Evolutionary conservation across 2,113 vertebrate species (phyloP).

Genomic region (Myotis yumanensis): DNA sequence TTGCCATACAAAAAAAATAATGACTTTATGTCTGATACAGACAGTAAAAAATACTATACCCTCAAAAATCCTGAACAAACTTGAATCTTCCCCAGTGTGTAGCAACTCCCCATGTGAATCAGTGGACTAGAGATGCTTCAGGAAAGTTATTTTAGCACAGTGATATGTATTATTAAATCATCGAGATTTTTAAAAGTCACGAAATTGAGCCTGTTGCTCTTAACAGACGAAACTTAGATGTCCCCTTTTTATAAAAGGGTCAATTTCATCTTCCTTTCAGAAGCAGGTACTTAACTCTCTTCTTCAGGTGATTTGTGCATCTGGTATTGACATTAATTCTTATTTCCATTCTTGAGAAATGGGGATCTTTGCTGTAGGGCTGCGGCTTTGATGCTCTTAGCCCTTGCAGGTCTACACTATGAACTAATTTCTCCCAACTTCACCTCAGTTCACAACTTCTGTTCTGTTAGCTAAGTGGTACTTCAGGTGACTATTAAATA

Average conservation of each 20-base stretch:
- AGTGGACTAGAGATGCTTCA: conserved; percentile 55
- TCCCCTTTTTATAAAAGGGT: conserved; percentile 75
- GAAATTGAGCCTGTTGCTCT: conserved; percentile 67
- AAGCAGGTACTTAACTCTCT: conserved; percentile 65
- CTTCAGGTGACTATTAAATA: conserved; percentile 45
- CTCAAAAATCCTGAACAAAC: conserved; percentile 74
- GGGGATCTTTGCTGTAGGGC: conserved; percentile 43
- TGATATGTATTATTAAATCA: conserved; percentile 57
- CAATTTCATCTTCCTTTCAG: conserved; percentile 58
- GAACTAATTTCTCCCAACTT: background rate
- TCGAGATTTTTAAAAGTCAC: conserved; percentile 63
- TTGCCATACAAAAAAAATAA: conserved; percentile 25
- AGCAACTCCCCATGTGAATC: conserved; percentile 56
- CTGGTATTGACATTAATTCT: conserved; percentile 59
- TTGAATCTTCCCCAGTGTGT: conserved; percentile 73
- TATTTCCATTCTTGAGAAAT: conserved; percentile 56
- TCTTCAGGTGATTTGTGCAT: conserved; percentile 61
- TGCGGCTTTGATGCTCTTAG: conserved; percentile 39
- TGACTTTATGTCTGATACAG: conserved; percentile 24
- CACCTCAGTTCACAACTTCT: conserved; percentile 1
- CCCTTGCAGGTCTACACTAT: conserved; percentile 6
- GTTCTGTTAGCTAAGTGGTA: conserved; percentile 45
- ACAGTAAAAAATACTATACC: conserved; percentile 41
- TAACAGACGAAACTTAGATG: conserved; percentile 62
- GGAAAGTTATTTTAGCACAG: conserved; percentile 69